Evolutionary conservation across 2,113 vertebrate genomes (phyloP), one percentile per base, ranked within the genome.

Genomic region (Lasiurus cinereus): DNA sequence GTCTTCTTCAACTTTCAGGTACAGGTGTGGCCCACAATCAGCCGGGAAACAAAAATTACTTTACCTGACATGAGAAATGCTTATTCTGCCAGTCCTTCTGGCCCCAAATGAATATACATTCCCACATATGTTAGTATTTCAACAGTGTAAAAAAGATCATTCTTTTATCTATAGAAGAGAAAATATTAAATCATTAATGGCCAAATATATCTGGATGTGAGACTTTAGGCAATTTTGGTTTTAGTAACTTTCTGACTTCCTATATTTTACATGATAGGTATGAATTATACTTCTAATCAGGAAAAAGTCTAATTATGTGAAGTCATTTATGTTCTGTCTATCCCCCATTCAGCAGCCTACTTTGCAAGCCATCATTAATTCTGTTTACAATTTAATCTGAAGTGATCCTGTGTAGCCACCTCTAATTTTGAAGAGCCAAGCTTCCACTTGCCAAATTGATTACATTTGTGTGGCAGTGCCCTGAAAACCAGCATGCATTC

Each of bases 171-270:
- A 39, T 21, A 70, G 2, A 82, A 46, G 9, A 83, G 59, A 83
- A 84, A 64, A 70, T 69, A 79, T 56, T 50, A 87, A 96, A 69
- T 46, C 46, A 43, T 36, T 66, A 54, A 79, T 69, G 36, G 19
- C 39, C 93, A 83, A 12, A 9, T 64, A 43, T 59, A 74, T 86
- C 8, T 90, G 22, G 24, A 56, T 66, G 24, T 1, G 4, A 24
- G 13, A 91, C 52, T 62, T 70, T 36, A 78, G 39, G 33, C 50
- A n/a, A 83, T 88, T 89, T 83, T 80, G n/a, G 67, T 43, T 91
- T 95, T 72, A 88, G 36, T 36, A 48, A 86, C 82, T 74, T 82
- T 89, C 69, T 82, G 18, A 50, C 66, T 87, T 93, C n/a, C 33
- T 52, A 36, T 46, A 94, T 50, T 73, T 77, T 86, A 67, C 36